phyloP scores from a whole-genome alignment of 2,888 invertebrate species.

The Drosophila antonietae region DNA sequence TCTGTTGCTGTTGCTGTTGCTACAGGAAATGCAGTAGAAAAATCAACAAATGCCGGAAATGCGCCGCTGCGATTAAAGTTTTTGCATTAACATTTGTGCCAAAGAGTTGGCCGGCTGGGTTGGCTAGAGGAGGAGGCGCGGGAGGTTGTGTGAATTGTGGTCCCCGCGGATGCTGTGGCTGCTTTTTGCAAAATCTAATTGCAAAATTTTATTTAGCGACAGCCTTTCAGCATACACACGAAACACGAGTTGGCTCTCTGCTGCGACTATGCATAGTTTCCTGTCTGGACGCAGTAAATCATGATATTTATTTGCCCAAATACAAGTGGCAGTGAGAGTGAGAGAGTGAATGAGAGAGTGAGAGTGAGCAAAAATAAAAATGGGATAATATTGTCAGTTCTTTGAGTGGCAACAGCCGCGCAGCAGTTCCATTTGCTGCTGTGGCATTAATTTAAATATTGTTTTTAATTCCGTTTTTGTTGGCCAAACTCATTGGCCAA shows the following conservation, averaged over 20 bases:
- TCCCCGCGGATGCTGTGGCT: slow-evolving; percentile 57
- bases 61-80: slow-evolving; percentile 71
- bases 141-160: neutral
- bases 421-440: slow-evolving; percentile 14
- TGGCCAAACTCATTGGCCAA: slow-evolving; percentile 62
- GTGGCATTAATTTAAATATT: slow-evolving; percentile 66
- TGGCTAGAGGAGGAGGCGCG: no score
- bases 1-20: slow-evolving; percentile 15
- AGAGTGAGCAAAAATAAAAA: slow-evolving; percentile 30
- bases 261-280: slow-evolving; percentile 33
- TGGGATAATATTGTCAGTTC: slow-evolving; percentile 53
- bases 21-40: slow-evolving; percentile 68
- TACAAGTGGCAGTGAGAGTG: slow-evolving; percentile 8
- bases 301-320: slow-evolving; percentile 60
- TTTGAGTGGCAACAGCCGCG: slow-evolving; percentile 42
- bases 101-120: neutral
- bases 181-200: slow-evolving; percentile 73
- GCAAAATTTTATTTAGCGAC: slow-evolving; percentile 74
- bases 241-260: slow-evolving; percentile 44
- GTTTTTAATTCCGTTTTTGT: slow-evolving; percentile 65
- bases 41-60: slow-evolving; percentile 73
- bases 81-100: slow-evolving; percentile 66
- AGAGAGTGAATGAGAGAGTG: neutral
- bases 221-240: slow-evolving; percentile 33
- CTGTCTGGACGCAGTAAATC: slow-evolving; percentile 66